Evolutionary conservation across 2,888 invertebrate species (phyloP).

Genomic region (Cinara cedri): DNA sequence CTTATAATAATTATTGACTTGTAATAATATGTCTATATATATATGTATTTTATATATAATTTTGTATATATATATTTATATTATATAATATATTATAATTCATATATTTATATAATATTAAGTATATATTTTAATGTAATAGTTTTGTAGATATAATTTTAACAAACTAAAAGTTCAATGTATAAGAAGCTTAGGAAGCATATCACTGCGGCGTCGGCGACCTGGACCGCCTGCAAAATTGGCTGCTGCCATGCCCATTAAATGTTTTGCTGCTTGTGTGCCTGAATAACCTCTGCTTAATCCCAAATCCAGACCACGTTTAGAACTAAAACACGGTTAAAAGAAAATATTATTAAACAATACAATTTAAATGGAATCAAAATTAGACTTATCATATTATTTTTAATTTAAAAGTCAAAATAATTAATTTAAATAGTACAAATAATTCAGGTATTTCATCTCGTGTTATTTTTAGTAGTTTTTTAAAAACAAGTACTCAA

Average conservation of each 20-base stretch:
- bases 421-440: too few relatives aligned
- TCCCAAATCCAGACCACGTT: slow-evolving; percentile 86
- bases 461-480: neutral
- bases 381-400: too few relatives aligned
- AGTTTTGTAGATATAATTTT: slow-evolving; percentile 46
- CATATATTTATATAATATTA: slow-evolving; percentile 50
- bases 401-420: too few relatives aligned
- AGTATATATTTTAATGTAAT: slow-evolving; percentile 49
- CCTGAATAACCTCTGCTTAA: slow-evolving; percentile 88
- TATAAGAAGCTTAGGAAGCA: slow-evolving; percentile 51
- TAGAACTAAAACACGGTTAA: slow-evolving; percentile 69
- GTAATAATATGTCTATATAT: slow-evolving; percentile 39
- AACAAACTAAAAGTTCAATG: slow-evolving; percentile 55
- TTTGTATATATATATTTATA: slow-evolving; percentile 34
- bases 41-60: slow-evolving; percentile 5
- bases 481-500: slow-evolving; percentile 1
- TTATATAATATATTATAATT: slow-evolving; percentile 42
- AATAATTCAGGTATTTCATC: too few relatives aligned
- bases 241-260: slow-evolving; percentile 88
- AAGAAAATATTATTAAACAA: slow-evolving; percentile 24
- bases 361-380: too few relatives aligned
- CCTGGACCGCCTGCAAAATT: slow-evolving; percentile 89
- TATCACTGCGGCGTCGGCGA: slow-evolving; percentile 74
- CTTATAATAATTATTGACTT: slow-evolving; percentile 45
- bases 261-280: slow-evolving; percentile 86